Evolutionary conservation across 2,888 invertebrate genomes (phyloP), one percentile per base, ranked within the genome.

Genomic region (Tyria jacobaeae): DNA sequence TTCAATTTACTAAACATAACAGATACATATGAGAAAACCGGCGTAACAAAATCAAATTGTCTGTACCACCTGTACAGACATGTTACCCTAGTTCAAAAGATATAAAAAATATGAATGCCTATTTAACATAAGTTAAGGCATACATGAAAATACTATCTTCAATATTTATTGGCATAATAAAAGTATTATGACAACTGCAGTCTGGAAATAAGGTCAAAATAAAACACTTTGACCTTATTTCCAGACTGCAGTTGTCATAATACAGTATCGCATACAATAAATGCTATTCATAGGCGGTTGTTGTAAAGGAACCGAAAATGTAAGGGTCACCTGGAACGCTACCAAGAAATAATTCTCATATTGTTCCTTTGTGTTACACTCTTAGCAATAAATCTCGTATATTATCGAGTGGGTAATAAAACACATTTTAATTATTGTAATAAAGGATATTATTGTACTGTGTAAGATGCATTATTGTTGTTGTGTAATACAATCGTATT

Each of bases 171-270:
- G 3, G 21, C 34, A n/a, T n/a, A n/a, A n/a, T n/a, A n/a, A n/a
- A n/a, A n/a, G 86, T 83, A 86, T 84, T 85, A 86, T 84, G 84
- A 76, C 75, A 70, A 80, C 79, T 83, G 84, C 83, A 83, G 73
- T 81, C 75, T 68, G 68, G 73, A 72, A 84, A 83, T 48, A 41
- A 54, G 49, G n/a, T 49, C 41, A 34, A 44, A n/a, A n/a, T n/a
- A n/a, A 53, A 48, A 44, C 50, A 57, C 66, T 76, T 79, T 81
- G 83, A 82, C 84, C 86, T 67, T 72, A 66, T 83, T 84, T 72
- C 73, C 68, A 68, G 75, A 81, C 73, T 83, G 83, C 84, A 83
- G 79, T 80, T 70, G 75, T 76, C 84, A 84, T 86, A 85, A 84
- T 86, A 83, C 86, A 79, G 87, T 79, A 63, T 63, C 57, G 62